Base-by-base conservation (phyloP, 2,888 invertebrate genomes). In the Sabatieria punctata region DNA sequence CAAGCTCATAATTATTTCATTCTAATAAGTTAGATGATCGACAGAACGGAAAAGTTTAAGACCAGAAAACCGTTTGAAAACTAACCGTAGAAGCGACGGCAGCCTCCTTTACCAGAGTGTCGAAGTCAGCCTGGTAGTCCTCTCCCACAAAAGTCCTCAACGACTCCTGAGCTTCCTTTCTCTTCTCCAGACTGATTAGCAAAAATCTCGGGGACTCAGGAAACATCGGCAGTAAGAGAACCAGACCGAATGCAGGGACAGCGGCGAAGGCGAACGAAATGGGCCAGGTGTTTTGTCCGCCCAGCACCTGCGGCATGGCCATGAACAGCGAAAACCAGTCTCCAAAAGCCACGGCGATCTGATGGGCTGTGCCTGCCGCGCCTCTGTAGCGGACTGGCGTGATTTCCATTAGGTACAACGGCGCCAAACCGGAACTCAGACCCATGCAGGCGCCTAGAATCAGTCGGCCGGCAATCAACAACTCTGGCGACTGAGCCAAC, bases 401-500 rank as follows among this genome's bases (percentile, higher is more conserved):
- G 33, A 66, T 59, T 48, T 67, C 67, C 11, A 63, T 59, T 36
- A 66, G n/a, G n/a, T 65, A 67, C 46, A 67, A 52, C 1, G 67
- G 66, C 11, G 63, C 60, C 18, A 67, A 49, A 0, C 65, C 66
- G 2, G 66, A 65, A 47, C 64, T 54, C 21, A 66, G 47, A 30
- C 65, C 65, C 64, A 52, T 4, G 52, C 48, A 43, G 25, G 47
- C 65, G 18, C 64, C 55, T 25, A 35, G 23, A 1, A 65, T 45
- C 4, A 65, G 49, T n/a, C 67, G 52, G 1, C 65, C 67, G 11
- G 61, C 51, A 22, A 66, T 65, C 39, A 67, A 53, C 61, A 66
- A 59, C 47, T 67, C 67, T 30, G 60, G 65, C 1, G 64, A 58
- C 4, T 27, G 43, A 2, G 59, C 60, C n/a, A 51, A 45, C 43